Evolutionary conservation across 2,797 vertebrate species (phyloP), one percentile per base, ranked within the genome.

Genomic region (Picus viridis): DNA sequence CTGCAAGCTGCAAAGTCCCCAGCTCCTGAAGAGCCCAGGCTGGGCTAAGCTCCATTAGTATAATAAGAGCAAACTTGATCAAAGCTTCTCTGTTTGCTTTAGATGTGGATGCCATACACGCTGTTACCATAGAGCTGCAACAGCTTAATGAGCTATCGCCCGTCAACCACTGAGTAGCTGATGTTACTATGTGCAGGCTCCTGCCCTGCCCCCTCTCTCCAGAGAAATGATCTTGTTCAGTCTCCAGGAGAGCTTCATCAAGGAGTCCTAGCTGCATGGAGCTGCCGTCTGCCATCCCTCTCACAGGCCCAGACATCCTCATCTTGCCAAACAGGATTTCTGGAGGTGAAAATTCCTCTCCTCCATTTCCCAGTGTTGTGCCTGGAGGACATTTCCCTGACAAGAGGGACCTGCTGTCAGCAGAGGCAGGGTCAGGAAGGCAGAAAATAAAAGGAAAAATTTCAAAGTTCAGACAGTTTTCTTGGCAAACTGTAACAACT

Each of bases 81-180:
- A 85, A 94, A 95, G 92, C 84, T 62, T 0, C 16, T 5, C 29
- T 62, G 59, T 30, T 83, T 69, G 58, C 76, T 62, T 34, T 34
- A 51, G 79, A 27, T 6, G 69, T 76, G 86, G 87, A 62, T 80
- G 87, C 89, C 79, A 9, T 12, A 53, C 82, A 7, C 4, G 14
- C 82, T n/a, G 87, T 92, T 92, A 17, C 92, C 92, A 93, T 63
- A 86, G 92, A 84, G 76, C 94, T 36, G 39, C 32, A 82, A 71
- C 78, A 77, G 86, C 76, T 75, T 51, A 75, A 57, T 59, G 89
- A 95, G 85, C 87, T 47, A 43, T 11, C 23, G 7, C 78, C 74
- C 20, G 1, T 51, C 86, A 47, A 9, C 53, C 2, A 9, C 53
- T 2, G 3, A 22, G 62, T 5, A 22, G 26, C 70, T 16, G 16